Percentiles rank a stretch among this genome's conserved stretches.
These are phyloP conservation scores for Pituophis catenifer DNA, from an alignment of 2,113 vertebrate species.

Conservation along the genomic window DNA sequence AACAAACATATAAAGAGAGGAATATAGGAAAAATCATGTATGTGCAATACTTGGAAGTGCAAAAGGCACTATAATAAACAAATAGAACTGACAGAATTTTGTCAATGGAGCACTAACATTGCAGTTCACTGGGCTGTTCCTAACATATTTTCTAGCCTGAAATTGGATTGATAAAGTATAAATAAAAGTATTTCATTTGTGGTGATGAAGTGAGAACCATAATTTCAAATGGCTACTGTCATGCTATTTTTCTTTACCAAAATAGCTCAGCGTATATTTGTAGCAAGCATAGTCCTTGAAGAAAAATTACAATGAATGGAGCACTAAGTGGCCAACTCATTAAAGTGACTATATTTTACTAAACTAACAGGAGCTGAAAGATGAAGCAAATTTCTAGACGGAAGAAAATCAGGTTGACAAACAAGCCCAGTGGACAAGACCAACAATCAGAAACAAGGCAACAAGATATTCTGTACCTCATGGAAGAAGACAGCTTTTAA, in stretches of 20 bases:
- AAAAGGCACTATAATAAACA: not conserved
- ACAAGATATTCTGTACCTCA: not conserved
- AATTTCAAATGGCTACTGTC: not conserved
- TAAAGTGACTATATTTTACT: not conserved
- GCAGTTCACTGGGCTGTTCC: not conserved
- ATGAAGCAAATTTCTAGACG: not conserved
- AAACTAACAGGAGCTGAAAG: not conserved
- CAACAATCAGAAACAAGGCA: not conserved
- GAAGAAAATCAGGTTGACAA: not conserved
- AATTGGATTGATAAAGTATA: not conserved
- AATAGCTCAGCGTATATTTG: not conserved
- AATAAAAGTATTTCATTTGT: not conserved
- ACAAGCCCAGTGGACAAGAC: not conserved
- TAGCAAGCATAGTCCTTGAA: not conserved
- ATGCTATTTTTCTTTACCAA: not conserved
- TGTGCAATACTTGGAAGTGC: not conserved
- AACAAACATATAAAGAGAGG: not conserved
- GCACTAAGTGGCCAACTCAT: not conserved
- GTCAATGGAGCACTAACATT: not conserved
- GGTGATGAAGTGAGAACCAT: not conserved
- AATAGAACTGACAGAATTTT: not conserved
- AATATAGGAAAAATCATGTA: not conserved
- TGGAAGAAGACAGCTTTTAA: not conserved
- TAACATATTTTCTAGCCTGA: not conserved
- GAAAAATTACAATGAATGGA: not conserved